Percentiles rank a stretch among this genome's conserved stretches.
Conservation (phyloP, 92 coral and sea anemone genomes). For the Pocillopora grandis region DNA sequence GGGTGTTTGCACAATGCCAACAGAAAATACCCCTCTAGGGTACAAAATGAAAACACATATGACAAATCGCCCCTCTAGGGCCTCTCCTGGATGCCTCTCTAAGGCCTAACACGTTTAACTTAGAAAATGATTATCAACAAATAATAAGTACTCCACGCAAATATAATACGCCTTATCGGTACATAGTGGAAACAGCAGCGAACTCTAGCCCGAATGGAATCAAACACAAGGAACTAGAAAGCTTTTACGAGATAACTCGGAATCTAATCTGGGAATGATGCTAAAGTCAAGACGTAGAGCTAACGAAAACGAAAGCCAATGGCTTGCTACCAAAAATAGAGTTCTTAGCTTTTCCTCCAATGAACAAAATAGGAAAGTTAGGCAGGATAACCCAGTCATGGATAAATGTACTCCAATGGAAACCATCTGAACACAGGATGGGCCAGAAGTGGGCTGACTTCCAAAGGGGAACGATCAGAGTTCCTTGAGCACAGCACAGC, state of each 20-base stretch:
- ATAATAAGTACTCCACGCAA: neutral
- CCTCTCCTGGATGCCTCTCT: too few relatives aligned
- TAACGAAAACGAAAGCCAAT: conserved; percentile 29
- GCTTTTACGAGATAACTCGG: neutral
- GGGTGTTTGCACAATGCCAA: neutral
- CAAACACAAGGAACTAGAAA: neutral
- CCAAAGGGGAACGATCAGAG: neutral
- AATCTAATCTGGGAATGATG: conserved; percentile 26
- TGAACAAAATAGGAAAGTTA: neutral
- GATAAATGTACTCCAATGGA: conserved; percentile 10
- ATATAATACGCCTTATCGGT: neutral
- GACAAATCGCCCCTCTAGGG: neutral
- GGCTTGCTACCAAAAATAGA: conserved; percentile 34
- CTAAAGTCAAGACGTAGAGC: conserved; percentile 58
- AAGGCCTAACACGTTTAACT: neutral
- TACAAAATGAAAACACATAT: neutral
- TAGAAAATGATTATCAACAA: too few relatives aligned
- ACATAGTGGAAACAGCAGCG: neutral
- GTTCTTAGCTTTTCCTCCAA: neutral
- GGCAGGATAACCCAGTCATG: conserved; percentile 5
- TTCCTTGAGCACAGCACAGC: neutral
- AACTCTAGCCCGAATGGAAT: neutral
- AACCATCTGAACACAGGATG: conserved; percentile 25
- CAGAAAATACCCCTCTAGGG: neutral
- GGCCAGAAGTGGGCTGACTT: conserved; percentile 46